Base-by-base conservation (phyloP, 2,888 invertebrate genomes). In the Cryptus armator region DNA sequence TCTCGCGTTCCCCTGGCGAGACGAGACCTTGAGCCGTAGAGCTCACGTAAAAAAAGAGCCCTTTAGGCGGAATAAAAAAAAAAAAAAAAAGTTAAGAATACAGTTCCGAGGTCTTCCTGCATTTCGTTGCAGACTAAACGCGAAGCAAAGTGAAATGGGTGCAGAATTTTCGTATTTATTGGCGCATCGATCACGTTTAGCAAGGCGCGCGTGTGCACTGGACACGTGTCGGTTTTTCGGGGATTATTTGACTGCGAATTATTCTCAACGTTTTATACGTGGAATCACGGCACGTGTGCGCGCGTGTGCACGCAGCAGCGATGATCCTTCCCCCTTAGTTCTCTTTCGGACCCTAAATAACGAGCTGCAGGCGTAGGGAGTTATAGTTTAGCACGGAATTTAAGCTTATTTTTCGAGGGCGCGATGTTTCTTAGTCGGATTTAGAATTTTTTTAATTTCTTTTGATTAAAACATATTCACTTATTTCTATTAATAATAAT, bases 181-280 rank as follows among this genome's bases (percentile, higher is more conserved):
- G 83, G 29, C 62, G 77, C 59, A 78, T 74, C 68, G 67, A 79
- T 79, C 70, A 75, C 62, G 74, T 75, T 79, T 79, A 72, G 70
- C 19, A 6, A 53, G 78, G 19, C 75, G 59, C 64, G 46, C 66
- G 70, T 70, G 68, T 74, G 29, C 56, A 43, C 66, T 74, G 14
- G 53, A 32, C 80, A 67, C 80, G 72, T 67, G 80, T 66, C 68
- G 14, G 62, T 16, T 19, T 72, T 14, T 24, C 72, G 66, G 74
- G 72, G 79, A 64, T 84, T 84, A 77, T 64, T 80, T 71, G 59
- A 76, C 71, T 71, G 81, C 72, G 77, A 80, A 81, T 80, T 81
- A 83, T 83, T 83, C 37, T 9, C 71, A 59, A 72, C 82, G 77
- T 68, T 67, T 59, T 56, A 29, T 67, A 44, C 14, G 10, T 29